These are phyloP conservation scores for Drosophila acutilabella DNA, from an alignment of 2,888 invertebrate species.

Conservation along the genomic window DNA sequence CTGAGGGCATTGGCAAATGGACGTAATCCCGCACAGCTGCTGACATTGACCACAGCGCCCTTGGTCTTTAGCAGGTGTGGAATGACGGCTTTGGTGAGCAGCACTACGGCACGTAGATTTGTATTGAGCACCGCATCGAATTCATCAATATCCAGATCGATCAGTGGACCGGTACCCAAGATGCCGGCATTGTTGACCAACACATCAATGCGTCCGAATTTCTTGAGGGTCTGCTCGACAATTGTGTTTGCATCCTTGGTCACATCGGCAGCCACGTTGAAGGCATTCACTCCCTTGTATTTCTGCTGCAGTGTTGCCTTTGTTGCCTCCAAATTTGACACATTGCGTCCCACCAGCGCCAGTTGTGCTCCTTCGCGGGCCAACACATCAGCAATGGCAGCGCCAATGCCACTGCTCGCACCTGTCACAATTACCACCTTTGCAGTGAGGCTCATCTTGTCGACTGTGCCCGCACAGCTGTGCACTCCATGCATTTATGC, in stretches of 20 bases:
- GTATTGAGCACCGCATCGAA: slow-evolving; percentile 94
- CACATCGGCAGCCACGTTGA: slow-evolving; percentile 88
- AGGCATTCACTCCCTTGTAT: slow-evolving; percentile 37
- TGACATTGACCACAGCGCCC: slow-evolving; percentile 96
- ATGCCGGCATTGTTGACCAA: slow-evolving; percentile 95
- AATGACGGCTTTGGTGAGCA: slow-evolving; percentile 92
- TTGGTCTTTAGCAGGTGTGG: slow-evolving; percentile 92
- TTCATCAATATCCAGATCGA: slow-evolving; percentile 91
- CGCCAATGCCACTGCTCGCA: slow-evolving; percentile 91
- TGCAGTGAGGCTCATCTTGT: slow-evolving; percentile 75
- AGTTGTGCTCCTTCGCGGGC: slow-evolving; percentile 88
- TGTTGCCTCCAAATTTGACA: slow-evolving; percentile 88
- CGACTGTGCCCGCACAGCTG: slow-evolving; percentile 33
- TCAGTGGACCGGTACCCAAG: slow-evolving; percentile 90
- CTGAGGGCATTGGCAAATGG: slow-evolving; percentile 94
- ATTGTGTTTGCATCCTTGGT: slow-evolving; percentile 88
- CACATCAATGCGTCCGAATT: slow-evolving; percentile 89
- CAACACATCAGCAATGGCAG: slow-evolving; percentile 89
- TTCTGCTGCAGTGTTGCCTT: slow-evolving; percentile 83
- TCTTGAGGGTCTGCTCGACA: slow-evolving; percentile 88
- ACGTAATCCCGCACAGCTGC: slow-evolving; percentile 94
- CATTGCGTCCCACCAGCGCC: slow-evolving; percentile 89
- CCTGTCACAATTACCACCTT: slow-evolving; percentile 88
- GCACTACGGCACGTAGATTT: slow-evolving; percentile 91
- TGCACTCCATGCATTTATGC: slow-evolving; percentile 38